Percentiles rank a stretch among this genome's conserved stretches.
Conservation (phyloP, 2,113 vertebrate species). For the Conger conger region DNA sequence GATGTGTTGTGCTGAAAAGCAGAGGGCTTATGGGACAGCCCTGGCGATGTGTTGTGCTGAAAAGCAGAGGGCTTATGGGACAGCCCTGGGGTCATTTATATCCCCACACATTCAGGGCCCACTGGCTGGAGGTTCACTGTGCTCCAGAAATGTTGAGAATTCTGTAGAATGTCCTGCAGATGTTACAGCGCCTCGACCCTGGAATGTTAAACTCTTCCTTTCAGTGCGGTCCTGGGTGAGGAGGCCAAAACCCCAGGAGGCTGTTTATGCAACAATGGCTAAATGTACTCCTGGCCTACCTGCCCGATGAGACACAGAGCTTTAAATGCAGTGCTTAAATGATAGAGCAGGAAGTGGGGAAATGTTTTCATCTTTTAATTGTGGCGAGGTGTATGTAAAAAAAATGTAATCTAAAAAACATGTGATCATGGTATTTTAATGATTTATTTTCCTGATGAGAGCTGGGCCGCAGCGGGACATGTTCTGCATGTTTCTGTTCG, state of each 20-base stretch:
- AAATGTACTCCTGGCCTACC: too few species aligned
- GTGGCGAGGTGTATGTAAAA: neutral
- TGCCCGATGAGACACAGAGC: too few species aligned
- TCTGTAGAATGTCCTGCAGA: constrained; percentile 27
- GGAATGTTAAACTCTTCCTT: constrained; percentile 38
- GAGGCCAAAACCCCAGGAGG: too few species aligned
- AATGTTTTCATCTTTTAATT: neutral
- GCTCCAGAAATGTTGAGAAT: constrained; percentile 40
- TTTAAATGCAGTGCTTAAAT: too few species aligned
- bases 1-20: constrained; percentile 41
- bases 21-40: constrained; percentile 35
- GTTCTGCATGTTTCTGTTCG: neutral
- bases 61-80: constrained; percentile 42
- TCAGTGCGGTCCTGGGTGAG: too few species aligned
- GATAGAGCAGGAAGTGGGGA: too few species aligned
- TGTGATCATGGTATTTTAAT: too few species aligned
- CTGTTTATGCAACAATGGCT: too few species aligned
- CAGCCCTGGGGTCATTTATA: constrained; percentile 51
- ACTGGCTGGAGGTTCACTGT: constrained; percentile 51
- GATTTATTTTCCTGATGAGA: neutral
- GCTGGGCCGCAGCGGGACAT: too few species aligned
- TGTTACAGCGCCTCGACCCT: constrained; percentile 49
- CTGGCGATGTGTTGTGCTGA: constrained; percentile 37
- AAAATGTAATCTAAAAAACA: neutral
- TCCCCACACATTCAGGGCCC: constrained; percentile 45